Conservation (phyloP, 2,797 vertebrate genomes). For the Gallinago stenura region DNA sequence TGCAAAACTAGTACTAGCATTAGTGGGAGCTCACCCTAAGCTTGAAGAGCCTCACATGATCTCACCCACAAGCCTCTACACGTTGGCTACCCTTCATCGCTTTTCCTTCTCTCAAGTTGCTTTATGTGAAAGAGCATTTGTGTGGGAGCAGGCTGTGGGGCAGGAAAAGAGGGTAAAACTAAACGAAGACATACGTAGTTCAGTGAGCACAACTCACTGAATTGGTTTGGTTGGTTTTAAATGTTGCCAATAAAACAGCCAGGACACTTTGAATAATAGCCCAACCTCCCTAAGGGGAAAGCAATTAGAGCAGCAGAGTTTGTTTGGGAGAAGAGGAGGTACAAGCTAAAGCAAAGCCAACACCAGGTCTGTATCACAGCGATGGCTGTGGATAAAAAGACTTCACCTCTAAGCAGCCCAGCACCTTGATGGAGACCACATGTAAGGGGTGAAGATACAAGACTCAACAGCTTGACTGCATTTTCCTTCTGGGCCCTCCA, state of each 20-base stretch:
- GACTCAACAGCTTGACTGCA: not conserved
- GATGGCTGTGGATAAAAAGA: not conserved
- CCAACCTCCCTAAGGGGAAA: not conserved
- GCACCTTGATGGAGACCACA: accelerated
- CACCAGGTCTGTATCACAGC: not conserved
- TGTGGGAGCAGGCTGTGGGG: not conserved
- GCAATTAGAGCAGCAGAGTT: not conserved
- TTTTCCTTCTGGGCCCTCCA: not conserved
- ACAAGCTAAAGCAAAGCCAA: not conserved
- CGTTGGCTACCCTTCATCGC: accelerated
- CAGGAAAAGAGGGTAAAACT: not conserved
- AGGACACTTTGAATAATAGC: not conserved
- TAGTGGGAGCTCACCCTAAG: not conserved
- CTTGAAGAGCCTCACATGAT: not conserved
- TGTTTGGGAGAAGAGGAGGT: not conserved
- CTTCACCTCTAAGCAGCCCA: not conserved
- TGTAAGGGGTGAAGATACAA: not conserved
- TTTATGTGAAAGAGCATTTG: not conserved
- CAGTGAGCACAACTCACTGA: not conserved
- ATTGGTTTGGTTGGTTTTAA: too few species aligned
- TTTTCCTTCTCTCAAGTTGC: not conserved
- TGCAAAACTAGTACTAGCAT: not conserved
- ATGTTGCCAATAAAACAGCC: not conserved
- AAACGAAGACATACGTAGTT: not conserved
- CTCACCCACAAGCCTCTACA: not conserved